These are phyloP conservation scores for Percina caprodes DNA, from an alignment of 2,113 vertebrate genomes.

Conservation along the genomic window DNA sequence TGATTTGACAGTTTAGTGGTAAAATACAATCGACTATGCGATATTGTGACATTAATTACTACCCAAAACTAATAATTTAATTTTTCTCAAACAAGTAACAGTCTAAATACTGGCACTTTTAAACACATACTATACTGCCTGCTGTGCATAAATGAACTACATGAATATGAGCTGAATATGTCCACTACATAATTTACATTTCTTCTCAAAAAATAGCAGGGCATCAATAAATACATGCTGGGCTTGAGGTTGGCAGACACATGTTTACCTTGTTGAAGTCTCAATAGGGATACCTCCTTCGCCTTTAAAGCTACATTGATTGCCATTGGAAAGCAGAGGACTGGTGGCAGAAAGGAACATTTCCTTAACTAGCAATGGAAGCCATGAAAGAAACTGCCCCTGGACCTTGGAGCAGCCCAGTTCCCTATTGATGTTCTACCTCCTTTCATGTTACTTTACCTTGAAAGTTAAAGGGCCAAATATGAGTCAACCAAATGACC, in stretches of 20 bases:
- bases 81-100: not conserved
- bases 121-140: not conserved
- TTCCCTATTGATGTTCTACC: constrained; percentile 75
- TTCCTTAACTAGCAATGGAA: constrained; percentile 62
- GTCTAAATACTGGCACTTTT: not conserved
- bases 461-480: constrained; percentile 75
- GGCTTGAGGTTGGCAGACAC: constrained; percentile 37
- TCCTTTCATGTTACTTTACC: constrained; percentile 77
- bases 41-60: not conserved
- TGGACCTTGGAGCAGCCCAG: constrained; percentile 57
- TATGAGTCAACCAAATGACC: constrained; percentile 78
- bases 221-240: constrained; percentile 41
- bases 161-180: not conserved
- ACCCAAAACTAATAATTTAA: not conserved
- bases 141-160: not conserved
- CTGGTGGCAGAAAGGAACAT: constrained; percentile 61
- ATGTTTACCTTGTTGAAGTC: constrained; percentile 55
- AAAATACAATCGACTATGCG: not conserved
- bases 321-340: constrained; percentile 77
- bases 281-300: constrained; percentile 49
- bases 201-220: not conserved
- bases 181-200: constrained; percentile 5
- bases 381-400: constrained; percentile 67
- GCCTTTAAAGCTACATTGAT: constrained; percentile 79
- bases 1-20: not conserved